Evolutionary conservation across 2,888 invertebrate species (phyloP).

Genomic region (Slavum lentiscoides): DNA sequence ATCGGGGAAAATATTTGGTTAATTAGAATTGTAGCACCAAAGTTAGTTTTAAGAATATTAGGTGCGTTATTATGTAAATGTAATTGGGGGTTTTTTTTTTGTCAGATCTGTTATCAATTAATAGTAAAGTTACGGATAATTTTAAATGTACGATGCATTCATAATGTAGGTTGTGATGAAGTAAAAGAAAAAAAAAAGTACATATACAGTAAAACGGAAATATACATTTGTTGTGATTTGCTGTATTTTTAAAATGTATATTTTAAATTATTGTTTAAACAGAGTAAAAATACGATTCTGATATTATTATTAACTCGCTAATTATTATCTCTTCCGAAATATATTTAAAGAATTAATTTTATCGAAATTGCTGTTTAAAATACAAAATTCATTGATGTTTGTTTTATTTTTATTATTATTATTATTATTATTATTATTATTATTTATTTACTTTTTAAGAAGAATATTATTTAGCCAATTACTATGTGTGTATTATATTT

Average conservation of each 20-base stretch:
- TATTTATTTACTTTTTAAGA: not conserved
- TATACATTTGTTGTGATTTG: not conserved
- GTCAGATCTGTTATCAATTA: not conserved
- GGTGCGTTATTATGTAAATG: not conserved
- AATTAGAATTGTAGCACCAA: conserved; percentile 35
- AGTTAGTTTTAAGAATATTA: conserved; percentile 13
- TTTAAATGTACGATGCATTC: conserved; percentile 28
- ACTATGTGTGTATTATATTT: too few relatives aligned
- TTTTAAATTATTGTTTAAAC: conserved; percentile 11
- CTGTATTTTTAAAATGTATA: not conserved
- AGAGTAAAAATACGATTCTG: not conserved
- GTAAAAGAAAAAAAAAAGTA: not conserved
- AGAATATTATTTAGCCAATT: too few relatives aligned
- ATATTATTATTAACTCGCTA: not conserved
- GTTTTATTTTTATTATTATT: too few relatives aligned
- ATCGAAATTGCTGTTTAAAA: too few relatives aligned
- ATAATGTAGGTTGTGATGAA: conserved; percentile 34
- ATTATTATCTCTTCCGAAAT: not conserved
- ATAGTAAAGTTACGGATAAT: conserved; percentile 35
- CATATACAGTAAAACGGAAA: not conserved
- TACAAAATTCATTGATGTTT: too few relatives aligned
- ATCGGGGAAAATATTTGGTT: conserved; percentile 19
- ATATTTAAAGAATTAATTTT: too few relatives aligned
- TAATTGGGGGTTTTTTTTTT: conserved; percentile 11
- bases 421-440: not conserved